A percentile compares a stretch with the other conserved stretches of the same genome.
Evolutionary conservation across 2,797 vertebrate genomes (phyloP).

Genomic region (Luscinia megarhynchos): DNA sequence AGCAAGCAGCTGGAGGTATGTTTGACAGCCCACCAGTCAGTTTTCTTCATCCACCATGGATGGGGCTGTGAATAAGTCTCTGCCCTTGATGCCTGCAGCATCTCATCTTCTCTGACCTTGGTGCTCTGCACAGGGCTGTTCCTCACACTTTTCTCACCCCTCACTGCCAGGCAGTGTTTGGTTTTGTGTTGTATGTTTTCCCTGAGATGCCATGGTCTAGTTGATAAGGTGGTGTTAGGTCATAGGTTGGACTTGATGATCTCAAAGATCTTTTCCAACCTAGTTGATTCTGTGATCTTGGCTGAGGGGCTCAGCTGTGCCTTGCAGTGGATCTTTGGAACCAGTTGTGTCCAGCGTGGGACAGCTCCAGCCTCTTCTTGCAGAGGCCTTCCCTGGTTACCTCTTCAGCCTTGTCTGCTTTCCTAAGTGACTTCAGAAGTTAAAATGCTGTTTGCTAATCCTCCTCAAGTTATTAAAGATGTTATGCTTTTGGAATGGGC

Average conservation of each 20-base stretch:
- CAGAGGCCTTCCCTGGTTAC: background rate
- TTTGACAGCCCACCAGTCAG: background rate
- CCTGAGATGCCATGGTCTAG: background rate
- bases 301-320: background rate
- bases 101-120: background rate
- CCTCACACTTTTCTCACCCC: background rate
- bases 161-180: background rate
- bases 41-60: background rate
- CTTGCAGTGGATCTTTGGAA: background rate
- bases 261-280: background rate
- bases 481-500: background rate
- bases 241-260: background rate
- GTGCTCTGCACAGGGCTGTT: background rate
- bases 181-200: fast-evolving
- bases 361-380: background rate
- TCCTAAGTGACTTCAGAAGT: background rate
- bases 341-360: fast-evolving
- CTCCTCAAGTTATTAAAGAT: background rate
- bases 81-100: background rate
- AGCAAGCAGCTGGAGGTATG: too few relatives aligned
- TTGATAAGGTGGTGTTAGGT: background rate
- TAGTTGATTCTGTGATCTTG: background rate
- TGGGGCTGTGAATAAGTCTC: background rate
- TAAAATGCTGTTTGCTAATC: background rate
- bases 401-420: background rate